phyloP scores from a whole-genome alignment of 2,888 invertebrate species.

The Amiota mariae region DNA sequence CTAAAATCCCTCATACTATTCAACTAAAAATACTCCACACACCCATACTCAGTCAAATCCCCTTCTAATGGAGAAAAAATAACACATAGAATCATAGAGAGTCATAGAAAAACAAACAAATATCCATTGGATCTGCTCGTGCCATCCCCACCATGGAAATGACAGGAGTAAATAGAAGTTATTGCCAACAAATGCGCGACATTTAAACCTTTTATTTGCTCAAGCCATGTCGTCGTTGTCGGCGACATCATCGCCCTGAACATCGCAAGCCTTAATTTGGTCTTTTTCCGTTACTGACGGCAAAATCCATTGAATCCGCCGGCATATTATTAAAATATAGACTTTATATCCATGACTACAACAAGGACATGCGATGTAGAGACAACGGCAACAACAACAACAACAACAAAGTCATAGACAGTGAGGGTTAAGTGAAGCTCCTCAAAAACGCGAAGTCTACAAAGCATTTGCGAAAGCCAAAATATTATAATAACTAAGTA shows the following conservation, averaged over 20 bases:
- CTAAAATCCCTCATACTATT: neutral
- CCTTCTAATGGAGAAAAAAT: conserved; percentile 23
- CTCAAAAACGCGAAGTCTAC: neutral
- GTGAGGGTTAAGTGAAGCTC: neutral
- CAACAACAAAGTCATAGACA: neutral
- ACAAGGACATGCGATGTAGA: neutral
- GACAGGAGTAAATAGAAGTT: conserved; percentile 57
- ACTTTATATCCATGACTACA: neutral
- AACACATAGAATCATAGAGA: neutral
- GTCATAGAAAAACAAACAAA: conserved; percentile 52
- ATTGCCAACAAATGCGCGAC: conserved; percentile 62
- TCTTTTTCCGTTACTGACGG: conserved; percentile 24
- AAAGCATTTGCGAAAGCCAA: neutral
- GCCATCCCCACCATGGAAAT: conserved; percentile 9
- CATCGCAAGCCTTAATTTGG: conserved; percentile 28
- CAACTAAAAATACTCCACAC: conserved; percentile 33
- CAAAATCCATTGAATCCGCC: conserved; percentile 28
- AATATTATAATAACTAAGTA: neutral
- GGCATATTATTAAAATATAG: conserved; percentile 22
- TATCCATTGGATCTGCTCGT: conserved; percentile 30
- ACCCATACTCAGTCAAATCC: conserved; percentile 34
- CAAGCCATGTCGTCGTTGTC: conserved; percentile 4
- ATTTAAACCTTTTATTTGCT: conserved; percentile 64
- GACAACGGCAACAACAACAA: neutral
- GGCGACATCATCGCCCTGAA: neutral